Evolutionary conservation across 2,113 vertebrate genomes (phyloP).

Genomic region (Grantiella picta): DNA sequence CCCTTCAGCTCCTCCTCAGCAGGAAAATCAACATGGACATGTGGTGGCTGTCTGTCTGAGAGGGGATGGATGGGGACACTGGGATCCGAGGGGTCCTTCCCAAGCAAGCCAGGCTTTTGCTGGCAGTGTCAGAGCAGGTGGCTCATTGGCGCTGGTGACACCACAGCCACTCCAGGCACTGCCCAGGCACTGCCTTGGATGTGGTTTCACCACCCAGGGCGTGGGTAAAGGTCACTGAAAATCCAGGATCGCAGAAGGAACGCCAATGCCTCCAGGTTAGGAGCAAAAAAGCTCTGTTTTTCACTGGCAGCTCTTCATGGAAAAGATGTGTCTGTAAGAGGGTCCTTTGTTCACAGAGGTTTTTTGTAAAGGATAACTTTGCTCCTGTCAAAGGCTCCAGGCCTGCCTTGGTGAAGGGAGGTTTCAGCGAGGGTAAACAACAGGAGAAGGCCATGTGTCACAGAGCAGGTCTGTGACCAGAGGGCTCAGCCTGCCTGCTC

Average conservation of each 20-base stretch:
- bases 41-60: not conserved
- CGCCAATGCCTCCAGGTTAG: not conserved
- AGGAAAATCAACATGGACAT: not conserved
- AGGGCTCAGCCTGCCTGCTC: not conserved
- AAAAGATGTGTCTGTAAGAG: not conserved
- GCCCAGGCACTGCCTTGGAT: not conserved
- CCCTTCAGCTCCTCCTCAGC: not conserved
- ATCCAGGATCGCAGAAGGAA: not conserved
- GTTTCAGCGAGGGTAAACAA: not conserved
- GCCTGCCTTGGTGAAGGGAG: fast-evolving
- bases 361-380: not conserved
- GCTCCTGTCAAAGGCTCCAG: not conserved
- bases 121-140: not conserved
- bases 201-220: not conserved
- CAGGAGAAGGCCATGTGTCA: not conserved
- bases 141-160: fast-evolving
- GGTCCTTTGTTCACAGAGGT: not conserved
- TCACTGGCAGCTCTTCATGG: not conserved
- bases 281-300: not conserved
- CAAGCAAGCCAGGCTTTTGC: not conserved
- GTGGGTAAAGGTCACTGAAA: not conserved
- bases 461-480: not conserved
- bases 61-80: not conserved
- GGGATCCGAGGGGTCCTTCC: not conserved
- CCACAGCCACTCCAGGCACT: not conserved